Evolutionary conservation across 2,888 invertebrate species (phyloP), one percentile per base, ranked within the genome.

Genomic region (Leucoptera coffeella): DNA sequence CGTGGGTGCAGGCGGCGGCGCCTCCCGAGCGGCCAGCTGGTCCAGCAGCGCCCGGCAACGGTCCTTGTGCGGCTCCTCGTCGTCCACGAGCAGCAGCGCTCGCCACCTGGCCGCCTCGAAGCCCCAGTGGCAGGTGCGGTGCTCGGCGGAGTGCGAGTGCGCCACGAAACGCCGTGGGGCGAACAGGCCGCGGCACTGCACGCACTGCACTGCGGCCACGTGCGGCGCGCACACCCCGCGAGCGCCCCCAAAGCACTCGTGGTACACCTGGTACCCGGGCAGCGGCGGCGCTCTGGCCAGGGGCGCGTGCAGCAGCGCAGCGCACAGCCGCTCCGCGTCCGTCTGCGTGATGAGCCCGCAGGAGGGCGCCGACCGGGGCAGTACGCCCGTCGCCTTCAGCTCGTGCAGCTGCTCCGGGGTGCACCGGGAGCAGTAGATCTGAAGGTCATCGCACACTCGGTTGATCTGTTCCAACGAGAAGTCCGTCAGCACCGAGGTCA

Each of bases 301-400:
- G 45, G 75, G 59, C 41, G 74, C 65, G 61, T 88, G 84, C 46
- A 95, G 73, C 39, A 97, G 73, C 32, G 91, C 87, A 48, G 90
- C 89, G 61, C 94, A 95, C 38, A 97, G 76, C 35, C 96, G 78
- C 67, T 97, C 95, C 29, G 96, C 95, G 67, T 97, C 95, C 36
- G 96, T 95, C 61, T 95, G 93, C 27, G 95, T 96, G 52, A 97
- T 95, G 34, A 97, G 78, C 25, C 96, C 96, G 69, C 95, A 95
- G 43, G 88, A 88, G 27, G 89, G 88, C 26, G 94, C 93, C 45
- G 77, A 78, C 45, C 84, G 76, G 37, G 91, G 88, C 52, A 93
- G 59, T 41, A 91, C 85, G 30, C 85, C 85, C 35, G 85, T 84
- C 41, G 80, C 78, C 57, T 93, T 93, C 38, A 96, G 77, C 55